Percentiles rank a stretch among this genome's conserved stretches.
phyloP scores from a whole-genome alignment of 2,888 invertebrate genomes.

The Lycocerus yunnanus region DNA sequence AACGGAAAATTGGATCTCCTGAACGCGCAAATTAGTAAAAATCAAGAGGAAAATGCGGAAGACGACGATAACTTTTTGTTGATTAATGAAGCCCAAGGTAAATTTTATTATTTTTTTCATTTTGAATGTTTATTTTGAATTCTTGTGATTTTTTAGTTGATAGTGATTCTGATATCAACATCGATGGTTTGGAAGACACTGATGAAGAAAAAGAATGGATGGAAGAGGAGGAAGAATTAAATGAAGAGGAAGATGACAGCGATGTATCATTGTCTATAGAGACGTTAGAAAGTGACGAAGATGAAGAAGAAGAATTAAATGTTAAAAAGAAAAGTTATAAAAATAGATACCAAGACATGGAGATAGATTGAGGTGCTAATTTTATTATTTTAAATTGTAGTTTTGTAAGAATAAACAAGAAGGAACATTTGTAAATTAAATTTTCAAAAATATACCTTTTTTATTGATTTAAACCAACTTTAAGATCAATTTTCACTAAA shows the following conservation, averaged over 20 bases:
- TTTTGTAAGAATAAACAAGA: not conserved
- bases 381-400: not conserved
- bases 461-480: too few relatives aligned
- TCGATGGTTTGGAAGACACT: not conserved
- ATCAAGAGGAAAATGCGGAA: not conserved
- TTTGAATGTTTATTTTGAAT: not conserved
- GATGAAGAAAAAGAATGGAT: not conserved
- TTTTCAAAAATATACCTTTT: not conserved
- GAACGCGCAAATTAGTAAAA: not conserved
- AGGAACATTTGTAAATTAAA: not conserved
- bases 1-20: not conserved
- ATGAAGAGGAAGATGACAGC: not conserved
- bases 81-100: not conserved
- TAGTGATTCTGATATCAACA: not conserved
- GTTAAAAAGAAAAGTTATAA: not conserved
- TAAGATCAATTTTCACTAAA: too few relatives aligned
- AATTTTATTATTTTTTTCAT: not conserved
- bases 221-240: not conserved
- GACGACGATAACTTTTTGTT: not conserved
- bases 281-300: not conserved
- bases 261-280: not conserved
- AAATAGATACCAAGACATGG: not conserved
- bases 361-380: not conserved
- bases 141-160: not conserved
- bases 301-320: not conserved